These are phyloP conservation scores for Nestor notabilis DNA, from an alignment of 2,113 vertebrate species.

Conservation along the genomic window DNA sequence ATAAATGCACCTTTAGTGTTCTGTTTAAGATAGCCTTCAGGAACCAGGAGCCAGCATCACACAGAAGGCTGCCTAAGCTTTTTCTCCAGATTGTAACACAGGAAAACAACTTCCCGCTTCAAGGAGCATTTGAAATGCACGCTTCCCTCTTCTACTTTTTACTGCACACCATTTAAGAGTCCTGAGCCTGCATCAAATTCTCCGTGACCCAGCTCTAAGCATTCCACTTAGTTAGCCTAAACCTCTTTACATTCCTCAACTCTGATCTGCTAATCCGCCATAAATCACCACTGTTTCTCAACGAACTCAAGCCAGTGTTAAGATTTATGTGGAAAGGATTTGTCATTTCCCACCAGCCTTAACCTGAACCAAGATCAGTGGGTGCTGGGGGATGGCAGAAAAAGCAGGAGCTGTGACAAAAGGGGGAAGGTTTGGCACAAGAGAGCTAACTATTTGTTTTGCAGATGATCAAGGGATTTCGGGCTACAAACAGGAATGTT, in stretches of 20 bases:
- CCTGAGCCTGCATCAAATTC: conserved; percentile 46
- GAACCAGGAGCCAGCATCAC: not conserved
- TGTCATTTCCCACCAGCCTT: conserved; percentile 71
- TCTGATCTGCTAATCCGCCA: conserved; percentile 70
- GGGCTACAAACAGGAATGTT: not conserved
- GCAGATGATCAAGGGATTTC: not conserved
- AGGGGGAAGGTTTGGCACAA: not conserved
- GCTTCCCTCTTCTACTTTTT: not conserved
- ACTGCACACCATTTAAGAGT: not conserved
- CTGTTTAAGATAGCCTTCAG: not conserved
- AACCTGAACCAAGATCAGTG: conserved; percentile 24
- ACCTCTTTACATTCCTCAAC: conserved; percentile 74
- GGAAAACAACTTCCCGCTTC: not conserved
- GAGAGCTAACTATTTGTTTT: not conserved
- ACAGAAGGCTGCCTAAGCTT: not conserved
- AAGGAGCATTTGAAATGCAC: not conserved
- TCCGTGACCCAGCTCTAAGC: conserved; percentile 44
- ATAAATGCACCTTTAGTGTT: not conserved
- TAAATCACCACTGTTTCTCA: conserved; percentile 64
- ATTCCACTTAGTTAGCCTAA: conserved; percentile 60
- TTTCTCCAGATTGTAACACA: not conserved
- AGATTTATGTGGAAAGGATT: conserved; percentile 68
- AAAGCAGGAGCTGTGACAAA: not conserved
- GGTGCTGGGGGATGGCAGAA: not conserved
- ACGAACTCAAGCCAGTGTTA: conserved; percentile 19